Conservation (phyloP, 2,113 vertebrate genomes). For the Ictidomys tridecemlineatus region DNA sequence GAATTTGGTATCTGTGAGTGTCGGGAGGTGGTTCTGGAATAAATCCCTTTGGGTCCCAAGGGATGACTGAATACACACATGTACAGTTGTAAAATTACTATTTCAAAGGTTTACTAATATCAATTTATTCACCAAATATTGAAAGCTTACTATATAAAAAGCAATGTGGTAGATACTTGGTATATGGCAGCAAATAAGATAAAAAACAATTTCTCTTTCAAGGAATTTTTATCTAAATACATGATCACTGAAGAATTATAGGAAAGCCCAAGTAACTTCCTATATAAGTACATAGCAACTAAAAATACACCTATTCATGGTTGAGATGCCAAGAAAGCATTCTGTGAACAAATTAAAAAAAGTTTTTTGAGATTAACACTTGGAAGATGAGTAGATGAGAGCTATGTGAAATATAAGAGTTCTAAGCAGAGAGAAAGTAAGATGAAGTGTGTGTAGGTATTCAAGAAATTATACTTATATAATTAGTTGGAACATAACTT, state of each 20-base stretch:
- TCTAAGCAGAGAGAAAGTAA: not conserved
- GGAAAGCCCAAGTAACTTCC: not conserved
- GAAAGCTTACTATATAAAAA: not conserved
- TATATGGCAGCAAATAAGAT: not conserved
- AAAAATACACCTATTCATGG: not conserved
- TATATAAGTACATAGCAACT: not conserved
- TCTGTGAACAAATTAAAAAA: not conserved
- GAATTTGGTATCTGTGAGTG: not conserved
- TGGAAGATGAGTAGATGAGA: not conserved
- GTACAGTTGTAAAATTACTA: not conserved
- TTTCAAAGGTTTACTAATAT: not conserved
- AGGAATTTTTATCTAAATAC: not conserved
- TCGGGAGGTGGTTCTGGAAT: no score
- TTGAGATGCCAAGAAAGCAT: not conserved
- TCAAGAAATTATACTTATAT: not conserved
- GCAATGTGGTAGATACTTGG: fast-evolving
- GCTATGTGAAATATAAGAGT: not conserved
- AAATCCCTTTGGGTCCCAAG: not conserved
- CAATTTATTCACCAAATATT: not conserved
- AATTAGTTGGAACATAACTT: not conserved
- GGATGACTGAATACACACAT: not conserved
- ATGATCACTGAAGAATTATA: not conserved
- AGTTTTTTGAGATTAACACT: not conserved
- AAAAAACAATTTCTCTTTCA: not conserved
- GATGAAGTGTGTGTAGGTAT: not conserved